phyloP scores from a whole-genome alignment of 2,888 invertebrate species.

The Andrena chrysosceles region DNA sequence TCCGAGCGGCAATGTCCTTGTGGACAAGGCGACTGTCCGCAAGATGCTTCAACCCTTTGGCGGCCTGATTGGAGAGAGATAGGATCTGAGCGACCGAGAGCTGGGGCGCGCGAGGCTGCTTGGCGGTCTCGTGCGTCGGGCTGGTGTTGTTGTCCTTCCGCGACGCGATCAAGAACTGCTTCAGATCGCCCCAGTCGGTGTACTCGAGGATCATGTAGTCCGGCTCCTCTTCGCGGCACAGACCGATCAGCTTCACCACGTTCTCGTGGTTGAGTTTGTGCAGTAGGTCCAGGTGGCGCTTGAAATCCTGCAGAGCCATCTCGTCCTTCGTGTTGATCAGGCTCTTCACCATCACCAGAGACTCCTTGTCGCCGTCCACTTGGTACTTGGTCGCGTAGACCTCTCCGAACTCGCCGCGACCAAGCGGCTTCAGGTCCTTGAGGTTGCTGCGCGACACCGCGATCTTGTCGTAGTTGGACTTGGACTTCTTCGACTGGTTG shows the following conservation, averaged over 20 bases:
- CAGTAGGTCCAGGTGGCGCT: conserved; percentile 95
- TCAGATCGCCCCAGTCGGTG: conserved; percentile 98
- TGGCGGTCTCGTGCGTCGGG: conserved; percentile 79
- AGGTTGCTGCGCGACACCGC: conserved; percentile 91
- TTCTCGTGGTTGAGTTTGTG: conserved; percentile 93
- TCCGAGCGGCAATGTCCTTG: conserved; percentile 95
- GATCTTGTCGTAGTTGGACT: conserved; percentile 91
- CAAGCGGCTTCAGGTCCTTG: conserved; percentile 87
- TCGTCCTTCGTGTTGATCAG: conserved; percentile 92
- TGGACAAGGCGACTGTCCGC: conserved; percentile 93
- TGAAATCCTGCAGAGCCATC: conserved; percentile 92
- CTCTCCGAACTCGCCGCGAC: conserved; percentile 97
- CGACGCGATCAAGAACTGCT: conserved; percentile 92
- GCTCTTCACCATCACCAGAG: conserved; percentile 90
- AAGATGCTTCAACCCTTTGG: conserved; percentile 92
- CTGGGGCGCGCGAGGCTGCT: conserved; percentile 86
- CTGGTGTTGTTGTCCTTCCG: conserved; percentile 73
- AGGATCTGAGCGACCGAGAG: conserved; percentile 89
- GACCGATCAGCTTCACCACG: conserved; percentile 91
- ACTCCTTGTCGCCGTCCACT: conserved; percentile 84
- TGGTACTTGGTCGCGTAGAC: conserved; percentile 91
- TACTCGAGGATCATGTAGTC: conserved; percentile 96
- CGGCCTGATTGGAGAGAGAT: conserved; percentile 91
- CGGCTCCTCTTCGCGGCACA: conserved; percentile 94
- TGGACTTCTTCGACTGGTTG: conserved; percentile 88